Percentiles rank a stretch among this genome's conserved stretches.
Evolutionary conservation across 2,113 vertebrate genomes (phyloP).

Genomic region (Apteryx owenii): DNA sequence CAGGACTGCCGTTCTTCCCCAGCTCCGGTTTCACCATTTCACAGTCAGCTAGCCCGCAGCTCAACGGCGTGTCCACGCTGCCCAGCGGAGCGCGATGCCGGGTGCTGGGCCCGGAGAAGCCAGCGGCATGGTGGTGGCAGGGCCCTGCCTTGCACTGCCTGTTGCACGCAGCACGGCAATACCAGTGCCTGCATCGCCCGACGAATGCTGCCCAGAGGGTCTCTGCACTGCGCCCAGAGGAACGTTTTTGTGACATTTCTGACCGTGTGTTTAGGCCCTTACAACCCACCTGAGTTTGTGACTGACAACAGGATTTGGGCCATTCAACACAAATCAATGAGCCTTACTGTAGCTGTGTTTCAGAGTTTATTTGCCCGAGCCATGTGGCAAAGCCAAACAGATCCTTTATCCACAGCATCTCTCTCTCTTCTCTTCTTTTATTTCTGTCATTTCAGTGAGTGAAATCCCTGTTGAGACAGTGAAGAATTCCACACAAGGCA

Average conservation of each 20-base stretch:
- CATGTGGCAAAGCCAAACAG: not conserved
- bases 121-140: not conserved
- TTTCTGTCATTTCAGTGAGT: not conserved
- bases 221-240: fast-evolving
- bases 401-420: not conserved
- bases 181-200: not conserved
- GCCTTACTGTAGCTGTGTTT: not conserved
- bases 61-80: not conserved
- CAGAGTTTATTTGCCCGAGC: not conserved
- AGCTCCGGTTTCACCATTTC: not conserved
- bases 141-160: too few relatives aligned
- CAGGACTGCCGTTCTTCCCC: not conserved
- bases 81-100: not conserved
- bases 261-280: not conserved
- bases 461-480: not conserved
- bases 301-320: not conserved
- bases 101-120: not conserved
- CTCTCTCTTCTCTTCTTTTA: not conserved
- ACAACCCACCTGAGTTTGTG: not conserved
- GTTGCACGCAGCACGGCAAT: not conserved
- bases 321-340: not conserved
- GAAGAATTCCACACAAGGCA: constrained; percentile 38
- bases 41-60: not conserved
- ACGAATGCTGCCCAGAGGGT: not conserved
- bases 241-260: not conserved